Evolutionary conservation across 2,888 invertebrate species (phyloP).

Genomic region (Lathronympha strigana): DNA sequence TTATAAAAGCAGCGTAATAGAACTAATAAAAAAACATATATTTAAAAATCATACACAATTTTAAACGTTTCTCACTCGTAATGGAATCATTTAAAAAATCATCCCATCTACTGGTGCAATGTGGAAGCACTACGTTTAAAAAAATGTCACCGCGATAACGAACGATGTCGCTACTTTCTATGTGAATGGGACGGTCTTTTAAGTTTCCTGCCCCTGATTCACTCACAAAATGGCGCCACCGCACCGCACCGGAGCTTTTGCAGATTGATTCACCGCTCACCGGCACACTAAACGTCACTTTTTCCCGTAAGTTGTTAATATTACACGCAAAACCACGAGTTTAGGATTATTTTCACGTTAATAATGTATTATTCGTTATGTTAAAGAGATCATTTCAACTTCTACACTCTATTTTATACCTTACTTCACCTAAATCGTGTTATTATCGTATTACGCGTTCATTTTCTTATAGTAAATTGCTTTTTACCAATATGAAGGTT

Average conservation of each 20-base stretch:
- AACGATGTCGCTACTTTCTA: too few relatives aligned
- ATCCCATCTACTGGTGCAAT: too few relatives aligned
- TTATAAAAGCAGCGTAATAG: too few relatives aligned
- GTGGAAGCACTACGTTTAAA: too few relatives aligned
- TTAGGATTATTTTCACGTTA: neutral
- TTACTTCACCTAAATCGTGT: neutral
- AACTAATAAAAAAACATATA: too few relatives aligned
- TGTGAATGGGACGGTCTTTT: too few relatives aligned
- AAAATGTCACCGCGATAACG: too few relatives aligned
- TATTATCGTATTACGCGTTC: neutral
- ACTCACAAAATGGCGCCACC: conserved; percentile 11
- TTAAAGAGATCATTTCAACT: conserved; percentile 24
- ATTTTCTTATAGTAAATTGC: conserved; percentile 12
- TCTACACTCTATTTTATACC: conserved; percentile 18
- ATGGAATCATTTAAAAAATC: too few relatives aligned
- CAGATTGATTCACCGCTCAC: too few relatives aligned
- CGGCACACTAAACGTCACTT: neutral
- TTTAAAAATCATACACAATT: too few relatives aligned
- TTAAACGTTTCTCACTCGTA: too few relatives aligned
- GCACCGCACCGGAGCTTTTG: neutral
- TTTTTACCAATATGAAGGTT: conserved; percentile 39
- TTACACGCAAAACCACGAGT: conserved; percentile 1
- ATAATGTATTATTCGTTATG: conserved; percentile 29
- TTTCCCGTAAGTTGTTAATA: conserved; percentile 28
- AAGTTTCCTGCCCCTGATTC: too few relatives aligned